Percentiles rank a stretch among this genome's conserved stretches.
phyloP scores from a whole-genome alignment of 2,888 invertebrate species.

The Nymphalis polychloros region DNA sequence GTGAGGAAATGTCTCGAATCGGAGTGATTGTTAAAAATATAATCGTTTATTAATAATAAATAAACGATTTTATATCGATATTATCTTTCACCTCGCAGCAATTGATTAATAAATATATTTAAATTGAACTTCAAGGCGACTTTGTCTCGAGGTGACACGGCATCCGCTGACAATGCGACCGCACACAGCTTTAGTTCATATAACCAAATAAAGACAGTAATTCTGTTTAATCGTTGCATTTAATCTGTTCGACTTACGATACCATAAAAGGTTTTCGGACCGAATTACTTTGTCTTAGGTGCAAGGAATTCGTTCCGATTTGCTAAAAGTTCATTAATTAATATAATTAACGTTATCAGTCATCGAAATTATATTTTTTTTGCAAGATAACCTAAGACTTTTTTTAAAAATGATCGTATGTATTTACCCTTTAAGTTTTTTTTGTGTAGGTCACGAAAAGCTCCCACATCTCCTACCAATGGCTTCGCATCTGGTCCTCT shows the following conservation, averaged over 20 bases:
- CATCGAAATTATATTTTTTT: neutral
- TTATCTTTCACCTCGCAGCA: conserved; percentile 31
- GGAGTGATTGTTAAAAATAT: conserved; percentile 11
- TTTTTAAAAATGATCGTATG: neutral
- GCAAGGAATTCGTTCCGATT: neutral
- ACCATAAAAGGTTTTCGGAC: conserved; percentile 30
- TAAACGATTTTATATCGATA: conserved; percentile 14
- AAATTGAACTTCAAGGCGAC: conserved; percentile 33
- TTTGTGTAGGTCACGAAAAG: conserved; percentile 69
- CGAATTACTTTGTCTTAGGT: neutral
- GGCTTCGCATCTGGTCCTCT: conserved; percentile 69
- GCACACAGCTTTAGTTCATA: conserved; percentile 30
- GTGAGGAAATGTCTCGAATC: neutral
- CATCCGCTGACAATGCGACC: conserved; percentile 35
- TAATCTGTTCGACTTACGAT: conserved; percentile 21
- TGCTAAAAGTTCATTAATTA: conserved; percentile 6
- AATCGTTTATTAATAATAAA: conserved; percentile 5
- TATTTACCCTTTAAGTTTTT: neutral
- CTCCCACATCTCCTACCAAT: conserved; percentile 65
- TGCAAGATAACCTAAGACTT: neutral
- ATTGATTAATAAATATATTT: conserved; percentile 27
- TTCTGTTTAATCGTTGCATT: conserved; percentile 23
- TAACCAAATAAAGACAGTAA: conserved; percentile 35
- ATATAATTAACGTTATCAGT: conserved; percentile 10
- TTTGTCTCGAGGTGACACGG: conserved; percentile 27